These are phyloP conservation scores for Adelges cooleyi DNA, from an alignment of 1,140 invertebrate genomes.

Conservation along the genomic window DNA sequence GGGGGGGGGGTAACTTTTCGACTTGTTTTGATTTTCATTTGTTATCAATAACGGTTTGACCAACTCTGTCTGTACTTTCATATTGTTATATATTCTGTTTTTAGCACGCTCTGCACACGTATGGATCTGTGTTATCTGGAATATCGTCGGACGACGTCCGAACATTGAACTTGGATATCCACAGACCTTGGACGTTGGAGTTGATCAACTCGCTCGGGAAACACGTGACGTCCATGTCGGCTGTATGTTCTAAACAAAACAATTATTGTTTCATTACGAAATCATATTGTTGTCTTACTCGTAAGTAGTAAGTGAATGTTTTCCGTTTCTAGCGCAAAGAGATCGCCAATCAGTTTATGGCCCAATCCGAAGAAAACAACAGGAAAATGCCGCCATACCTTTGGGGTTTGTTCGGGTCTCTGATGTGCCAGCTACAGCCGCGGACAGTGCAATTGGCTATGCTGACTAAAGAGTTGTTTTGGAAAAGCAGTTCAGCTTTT, in stretches of 20 bases:
- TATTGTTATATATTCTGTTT: no score
- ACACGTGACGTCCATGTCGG: background rate
- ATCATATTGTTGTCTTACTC: no score
- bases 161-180: background rate
- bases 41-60: no score
- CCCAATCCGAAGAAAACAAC: background rate
- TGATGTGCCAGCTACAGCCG: conserved; percentile 3
- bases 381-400: background rate
- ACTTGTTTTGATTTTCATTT: no score
- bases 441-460: background rate
- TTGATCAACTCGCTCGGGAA: background rate
- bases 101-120: conserved; percentile 8
- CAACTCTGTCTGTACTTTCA: no score
- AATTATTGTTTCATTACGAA: no score
- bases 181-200: conserved; percentile 13
- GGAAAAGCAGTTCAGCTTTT: conserved; percentile 12
- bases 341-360: background rate
- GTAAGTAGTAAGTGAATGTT: no score
- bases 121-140: conserved; percentile 18
- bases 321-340: conserved; percentile 11
- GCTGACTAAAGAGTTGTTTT: conserved; percentile 7
- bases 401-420: conserved; percentile 14
- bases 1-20: no score
- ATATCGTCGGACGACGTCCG: background rate
- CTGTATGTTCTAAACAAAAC: background rate